These are phyloP conservation scores for Atethmia centrago DNA, from an alignment of 2,888 invertebrate species.

Conservation along the genomic window DNA sequence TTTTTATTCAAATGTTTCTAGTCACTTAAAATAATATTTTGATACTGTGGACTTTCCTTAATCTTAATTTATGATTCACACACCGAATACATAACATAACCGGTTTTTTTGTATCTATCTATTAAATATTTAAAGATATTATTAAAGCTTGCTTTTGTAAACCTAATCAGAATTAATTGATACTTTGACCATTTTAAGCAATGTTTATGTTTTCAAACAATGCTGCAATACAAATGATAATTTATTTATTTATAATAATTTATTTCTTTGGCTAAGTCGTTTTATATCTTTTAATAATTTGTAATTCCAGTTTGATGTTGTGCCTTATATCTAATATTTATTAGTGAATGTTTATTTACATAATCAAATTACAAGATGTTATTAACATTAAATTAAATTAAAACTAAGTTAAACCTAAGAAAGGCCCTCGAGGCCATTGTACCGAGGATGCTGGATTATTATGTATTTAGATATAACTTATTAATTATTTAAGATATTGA, in stretches of 20 bases:
- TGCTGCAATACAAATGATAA: no score
- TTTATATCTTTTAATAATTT: neutral
- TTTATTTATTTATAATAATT: no score
- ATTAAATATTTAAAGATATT: neutral
- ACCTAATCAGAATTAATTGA: neutral
- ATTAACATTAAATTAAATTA: no score
- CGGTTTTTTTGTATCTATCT: neutral
- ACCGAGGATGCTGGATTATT: no score
- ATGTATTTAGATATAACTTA: neutral
- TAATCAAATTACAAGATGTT: no score
- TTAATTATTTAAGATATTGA: slow-evolving; percentile 7
- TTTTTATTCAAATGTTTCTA: slow-evolving; percentile 7
- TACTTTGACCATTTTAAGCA: neutral
- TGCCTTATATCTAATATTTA: neutral
- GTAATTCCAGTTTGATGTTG: neutral
- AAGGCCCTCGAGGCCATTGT: no score
- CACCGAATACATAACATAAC: no score
- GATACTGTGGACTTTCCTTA: neutral
- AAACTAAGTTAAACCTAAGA: no score
- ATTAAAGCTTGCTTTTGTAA: neutral
- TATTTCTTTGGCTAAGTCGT: neutral
- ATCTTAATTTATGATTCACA: neutral
- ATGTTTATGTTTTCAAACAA: neutral
- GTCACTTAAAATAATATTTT: neutral
- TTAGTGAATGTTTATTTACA: no score